A percentile compares a stretch with the other conserved stretches of the same genome.
Evolutionary conservation across 2,888 invertebrate species (phyloP).

Genomic region (Suillia variegata): DNA sequence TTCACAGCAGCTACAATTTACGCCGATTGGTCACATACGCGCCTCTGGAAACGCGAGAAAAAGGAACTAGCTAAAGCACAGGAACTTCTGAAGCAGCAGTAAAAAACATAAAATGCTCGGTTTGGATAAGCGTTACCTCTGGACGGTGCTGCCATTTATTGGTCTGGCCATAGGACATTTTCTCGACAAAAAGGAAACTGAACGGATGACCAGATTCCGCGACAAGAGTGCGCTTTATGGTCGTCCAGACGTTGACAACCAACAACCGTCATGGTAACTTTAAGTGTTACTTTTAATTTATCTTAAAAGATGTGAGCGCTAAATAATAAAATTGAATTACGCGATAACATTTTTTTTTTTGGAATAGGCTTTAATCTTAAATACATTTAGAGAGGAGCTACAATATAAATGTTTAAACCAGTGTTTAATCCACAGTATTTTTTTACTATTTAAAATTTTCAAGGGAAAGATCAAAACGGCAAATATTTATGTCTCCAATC

Average conservation of each 20-base stretch:
- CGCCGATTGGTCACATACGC: conserved; percentile 76
- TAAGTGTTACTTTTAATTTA: too few relatives aligned
- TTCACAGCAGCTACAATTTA: conserved; percentile 67
- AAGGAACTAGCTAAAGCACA: conserved; percentile 39
- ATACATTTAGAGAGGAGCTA: too few relatives aligned
- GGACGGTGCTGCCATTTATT: conserved; percentile 64
- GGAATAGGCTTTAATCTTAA: too few relatives aligned
- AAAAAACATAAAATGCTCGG: conserved; percentile 60
- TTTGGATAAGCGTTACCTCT: conserved; percentile 64
- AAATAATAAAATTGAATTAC: too few relatives aligned
- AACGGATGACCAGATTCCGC: conserved; percentile 73
- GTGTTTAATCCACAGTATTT: too few relatives aligned
- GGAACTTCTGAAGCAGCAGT: conserved; percentile 26
- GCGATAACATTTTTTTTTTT: too few relatives aligned
- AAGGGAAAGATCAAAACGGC: too few relatives aligned
- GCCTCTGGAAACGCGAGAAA: conserved; percentile 70
- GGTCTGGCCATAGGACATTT: conserved; percentile 69
- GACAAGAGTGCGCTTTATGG: conserved; percentile 83
- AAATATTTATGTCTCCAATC: too few relatives aligned
- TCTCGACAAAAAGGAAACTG: conserved; percentile 72
- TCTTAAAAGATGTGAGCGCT: too few relatives aligned
- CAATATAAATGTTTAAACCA: too few relatives aligned
- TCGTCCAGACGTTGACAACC: conserved; percentile 66
- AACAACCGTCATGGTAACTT: conserved; percentile 73
- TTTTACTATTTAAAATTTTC: too few relatives aligned